phyloP scores from a whole-genome alignment of 2,113 vertebrate species.

The Atractosteus spatula region DNA sequence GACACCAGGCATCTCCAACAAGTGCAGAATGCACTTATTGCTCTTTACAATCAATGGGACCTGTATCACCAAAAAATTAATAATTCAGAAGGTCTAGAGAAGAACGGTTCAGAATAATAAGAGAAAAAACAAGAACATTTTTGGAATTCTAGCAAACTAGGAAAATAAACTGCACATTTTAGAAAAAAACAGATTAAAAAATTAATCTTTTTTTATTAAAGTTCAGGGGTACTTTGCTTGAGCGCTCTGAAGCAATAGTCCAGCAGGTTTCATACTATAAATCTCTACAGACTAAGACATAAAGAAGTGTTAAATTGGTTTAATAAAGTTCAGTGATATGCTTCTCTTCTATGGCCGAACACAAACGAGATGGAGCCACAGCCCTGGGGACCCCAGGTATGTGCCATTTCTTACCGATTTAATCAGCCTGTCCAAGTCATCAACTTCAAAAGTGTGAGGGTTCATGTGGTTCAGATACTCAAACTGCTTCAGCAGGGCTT shows the following conservation, averaged over 20 bases:
- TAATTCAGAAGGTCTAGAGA: not conserved
- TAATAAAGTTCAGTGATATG: no score
- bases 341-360: no score
- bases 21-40: not conserved
- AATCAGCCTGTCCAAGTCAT: slow-evolving; percentile 91
- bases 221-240: no score
- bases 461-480: slow-evolving; percentile 95
- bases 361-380: no score
- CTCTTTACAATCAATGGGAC: not conserved
- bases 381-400: no score
- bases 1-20: not conserved
- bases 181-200: not conserved
- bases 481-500: slow-evolving; percentile 90
- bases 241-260: no score
- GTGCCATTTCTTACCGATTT: slow-evolving; percentile 74
- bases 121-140: not conserved
- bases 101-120: not conserved
- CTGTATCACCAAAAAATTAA: not conserved
- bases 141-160: no score
- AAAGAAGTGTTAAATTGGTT: no score
- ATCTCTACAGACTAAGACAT: no score
- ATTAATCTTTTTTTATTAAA: no score
- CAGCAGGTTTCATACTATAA: no score
- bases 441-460: slow-evolving; percentile 92
- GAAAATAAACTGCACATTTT: no score